Percentiles rank a stretch among this genome's conserved stretches.
phyloP scores from a whole-genome alignment of 1,140 invertebrate genomes.

The Argopecten irradians region DNA sequence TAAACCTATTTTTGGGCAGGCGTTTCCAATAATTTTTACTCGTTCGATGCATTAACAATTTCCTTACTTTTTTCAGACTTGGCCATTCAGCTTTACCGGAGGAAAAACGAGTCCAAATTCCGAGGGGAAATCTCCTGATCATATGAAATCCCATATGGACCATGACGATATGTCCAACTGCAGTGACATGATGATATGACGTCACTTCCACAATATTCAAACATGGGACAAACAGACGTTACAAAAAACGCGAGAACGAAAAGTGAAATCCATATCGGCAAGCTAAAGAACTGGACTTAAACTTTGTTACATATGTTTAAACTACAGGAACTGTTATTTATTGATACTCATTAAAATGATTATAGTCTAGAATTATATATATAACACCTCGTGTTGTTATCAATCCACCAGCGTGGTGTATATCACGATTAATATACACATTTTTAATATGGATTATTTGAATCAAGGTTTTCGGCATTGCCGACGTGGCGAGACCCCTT shows the following conservation, averaged over 20 bases:
- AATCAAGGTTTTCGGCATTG: too few species aligned
- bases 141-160: constrained; percentile 15
- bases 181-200: constrained; percentile 2
- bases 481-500: too few species aligned
- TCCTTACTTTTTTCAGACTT: neutral
- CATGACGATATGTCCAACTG: neutral
- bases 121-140: neutral
- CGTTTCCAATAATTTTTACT: too few species aligned
- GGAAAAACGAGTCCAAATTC: constrained; percentile 6
- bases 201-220: neutral
- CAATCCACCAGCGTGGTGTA: too few species aligned
- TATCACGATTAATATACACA: too few species aligned
- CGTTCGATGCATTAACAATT: too few species aligned
- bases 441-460: too few species aligned
- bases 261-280: neutral
- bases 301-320: neutral
- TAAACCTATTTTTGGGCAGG: too few species aligned
- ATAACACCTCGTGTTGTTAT: neutral
- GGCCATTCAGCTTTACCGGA: neutral
- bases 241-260: neutral
- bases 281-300: neutral
- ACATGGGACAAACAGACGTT: neutral
- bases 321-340: neutral
- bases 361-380: neutral
- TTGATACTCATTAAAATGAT: neutral